A percentile compares a stretch with the other conserved stretches of the same genome.
Evolutionary conservation across 2,888 invertebrate genomes (phyloP).

Genomic region (Muschampia plurimacula): DNA sequence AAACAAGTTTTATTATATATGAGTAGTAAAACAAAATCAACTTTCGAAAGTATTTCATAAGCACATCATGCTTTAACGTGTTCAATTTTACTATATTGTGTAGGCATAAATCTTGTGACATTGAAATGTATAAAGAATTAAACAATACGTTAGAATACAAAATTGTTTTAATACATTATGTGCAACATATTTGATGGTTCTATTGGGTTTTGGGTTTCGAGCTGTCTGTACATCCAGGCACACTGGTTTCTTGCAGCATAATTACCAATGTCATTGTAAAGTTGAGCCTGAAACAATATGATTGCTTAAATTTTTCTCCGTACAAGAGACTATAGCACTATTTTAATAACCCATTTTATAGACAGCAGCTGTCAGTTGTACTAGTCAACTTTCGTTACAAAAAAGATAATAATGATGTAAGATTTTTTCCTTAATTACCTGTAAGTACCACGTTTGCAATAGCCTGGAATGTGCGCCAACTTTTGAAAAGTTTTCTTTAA

Average conservation of each 20-base stretch:
- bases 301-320: not conserved
- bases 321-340: too few relatives aligned
- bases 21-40: too few relatives aligned
- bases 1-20: too few relatives aligned
- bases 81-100: too few relatives aligned
- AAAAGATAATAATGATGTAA: too few relatives aligned
- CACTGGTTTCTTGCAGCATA: conserved; percentile 91
- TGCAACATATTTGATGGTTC: conserved; percentile 84
- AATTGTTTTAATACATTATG: conserved; percentile 76
- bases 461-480: conserved; percentile 91
- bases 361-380: too few relatives aligned
- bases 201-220: conserved; percentile 90
- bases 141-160: not conserved
- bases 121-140: not conserved
- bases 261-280: conserved; percentile 91
- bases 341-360: too few relatives aligned
- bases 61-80: too few relatives aligned
- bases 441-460: conserved; percentile 90
- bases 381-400: too few relatives aligned
- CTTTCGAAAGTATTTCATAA: too few relatives aligned
- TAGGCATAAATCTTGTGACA: not conserved
- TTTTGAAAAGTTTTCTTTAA: conserved; percentile 89
- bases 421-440: conserved; percentile 71
- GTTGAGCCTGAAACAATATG: conserved; percentile 85
- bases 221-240: conserved; percentile 91